Evolutionary conservation across 2,888 invertebrate species (phyloP), one percentile per base, ranked within the genome.

Genomic region (Euspilapteryx auroguttella): DNA sequence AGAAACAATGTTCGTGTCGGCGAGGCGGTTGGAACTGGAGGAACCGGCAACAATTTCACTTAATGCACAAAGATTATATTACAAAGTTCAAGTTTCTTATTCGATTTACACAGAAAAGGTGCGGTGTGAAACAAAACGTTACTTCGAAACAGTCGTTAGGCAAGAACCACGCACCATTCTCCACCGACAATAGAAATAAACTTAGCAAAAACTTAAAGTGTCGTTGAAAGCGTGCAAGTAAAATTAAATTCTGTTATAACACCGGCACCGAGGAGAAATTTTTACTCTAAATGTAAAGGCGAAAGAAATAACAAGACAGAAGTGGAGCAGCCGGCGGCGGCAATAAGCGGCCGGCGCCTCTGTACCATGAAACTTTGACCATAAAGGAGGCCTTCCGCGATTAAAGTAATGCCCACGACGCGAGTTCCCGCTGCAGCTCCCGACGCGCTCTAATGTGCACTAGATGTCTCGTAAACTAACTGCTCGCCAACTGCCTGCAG

Each of bases 331-430:
- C 35, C 32, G 41, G 38, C 38, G 32, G 37, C 28, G 45, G 52
- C 59, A 56, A 55, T 59, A 57, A 55, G 45, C 47, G 48, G 45
- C 36, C 40, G 42, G n/a, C n/a, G n/a, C n/a, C n/a, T n/a, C n/a
- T n/a, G n/a, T n/a, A n/a, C 31, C 37, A 34, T 32, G 35, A 49
- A 63, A 63, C 53, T 61, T 62, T 39, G 50, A 41, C 55, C 51
- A 55, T 63, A 56, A 59, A 54, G 43, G 45, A 44, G 55, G 55
- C 54, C 51, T 55, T 49, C 40, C 35, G 41, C 57, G 58, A 57
- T 59, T 63, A 62, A 57, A 62, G 58, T 62, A 57, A 25, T 14
- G 11, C 9, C 12, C 30, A 41, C 39, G 41, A 47, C 17, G 45
- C 46, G 46, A 55, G 47, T 50, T 58, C 42, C 34, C 36, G 38